Evolutionary conservation across 1,140 invertebrate genomes (phyloP).

Genomic region (Onthophagus taurus): DNA sequence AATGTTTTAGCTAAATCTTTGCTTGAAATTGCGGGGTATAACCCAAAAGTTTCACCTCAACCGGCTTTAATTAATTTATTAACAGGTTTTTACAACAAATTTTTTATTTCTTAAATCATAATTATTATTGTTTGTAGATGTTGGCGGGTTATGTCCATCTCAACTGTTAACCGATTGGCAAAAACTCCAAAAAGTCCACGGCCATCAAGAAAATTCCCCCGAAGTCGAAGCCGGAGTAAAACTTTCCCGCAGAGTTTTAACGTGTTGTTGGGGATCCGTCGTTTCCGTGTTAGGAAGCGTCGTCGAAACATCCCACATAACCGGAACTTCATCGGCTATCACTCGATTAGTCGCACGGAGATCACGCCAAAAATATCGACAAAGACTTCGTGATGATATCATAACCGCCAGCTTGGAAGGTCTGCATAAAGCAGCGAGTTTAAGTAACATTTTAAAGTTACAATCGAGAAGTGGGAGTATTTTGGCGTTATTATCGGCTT

Average conservation of each 20-base stretch:
- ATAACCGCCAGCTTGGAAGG: slow-evolving; percentile 82
- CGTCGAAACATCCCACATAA: slow-evolving; percentile 50
- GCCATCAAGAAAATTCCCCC: slow-evolving; percentile 51
- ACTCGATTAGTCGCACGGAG: slow-evolving; percentile 33
- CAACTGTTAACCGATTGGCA: slow-evolving; percentile 80
- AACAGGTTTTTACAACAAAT: slow-evolving; percentile 48
- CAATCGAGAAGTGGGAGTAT: slow-evolving; percentile 78
- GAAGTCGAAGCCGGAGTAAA: slow-evolving; percentile 60
- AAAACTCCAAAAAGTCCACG: slow-evolving; percentile 61
- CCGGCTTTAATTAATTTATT: slow-evolving; percentile 66
- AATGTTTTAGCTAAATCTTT: slow-evolving; percentile 70
- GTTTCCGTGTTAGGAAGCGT: slow-evolving; percentile 77
- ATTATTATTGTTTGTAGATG: slow-evolving; percentile 48
- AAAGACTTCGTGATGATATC: slow-evolving; percentile 55
- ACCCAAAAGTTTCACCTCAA: slow-evolving; percentile 46
- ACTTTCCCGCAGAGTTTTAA: slow-evolving; percentile 61
- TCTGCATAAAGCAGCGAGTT: slow-evolving; percentile 70
- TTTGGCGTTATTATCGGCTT: slow-evolving; percentile 65
- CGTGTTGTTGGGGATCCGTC: slow-evolving; percentile 85
- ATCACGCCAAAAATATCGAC: slow-evolving; percentile 44
- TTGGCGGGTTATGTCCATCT: slow-evolving; percentile 69
- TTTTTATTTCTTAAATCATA: not conserved
- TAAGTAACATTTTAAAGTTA: slow-evolving; percentile 64
- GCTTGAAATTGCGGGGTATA: slow-evolving; percentile 57
- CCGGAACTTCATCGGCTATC: slow-evolving; percentile 34